Evolutionary conservation across 2,113 vertebrate genomes (phyloP), one percentile per base, ranked within the genome.

Genomic region (Thamnaconus septentrionalis): DNA sequence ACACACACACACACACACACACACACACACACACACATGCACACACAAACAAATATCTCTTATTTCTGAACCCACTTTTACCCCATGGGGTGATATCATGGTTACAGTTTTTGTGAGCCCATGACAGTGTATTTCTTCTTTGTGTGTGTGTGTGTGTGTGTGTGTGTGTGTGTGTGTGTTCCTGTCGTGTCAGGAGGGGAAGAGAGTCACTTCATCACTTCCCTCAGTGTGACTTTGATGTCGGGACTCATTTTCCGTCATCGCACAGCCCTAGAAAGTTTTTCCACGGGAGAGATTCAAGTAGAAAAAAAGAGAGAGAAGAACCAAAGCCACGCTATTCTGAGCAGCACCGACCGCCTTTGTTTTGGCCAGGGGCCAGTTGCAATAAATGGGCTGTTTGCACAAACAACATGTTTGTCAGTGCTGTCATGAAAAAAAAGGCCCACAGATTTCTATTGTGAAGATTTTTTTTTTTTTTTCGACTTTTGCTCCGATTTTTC

Each of bases 171-270:
- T 45, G 58, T 67, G 65, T 75, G 75, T 50, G 12, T 59, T 41
- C 49, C 5, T n/a, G 3, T 3, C 55, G 63, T 66, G 64, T 85
- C 78, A 87, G 80, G 79, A 80, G 53, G 47, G 85, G 76, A 82
- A 74, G 56, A 80, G 65, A 82, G 77, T 78, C 75, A 78, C 84
- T 87, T 85, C 82, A 75, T 78, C 75, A 78, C 84, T 87, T 85
- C 82, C 85, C 79, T 41, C 39, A 31, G 18, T 67, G 53, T 49
- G 74, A 63, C 82, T 87, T 89, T 89, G 83, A 88, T 89, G 86
- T 85, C 71, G 31, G 63, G 65, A 65, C 80, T 83, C 64, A 83
- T 90, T 89, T 90, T 86, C 88, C 79, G 81, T 81, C 56, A 64
- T 80, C 64, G 59, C 48, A 31, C 69, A 55, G 67, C 70, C 65